These are phyloP conservation scores for Leucoptera coffeella DNA, from an alignment of 2,888 invertebrate genomes.

Conservation along the genomic window DNA sequence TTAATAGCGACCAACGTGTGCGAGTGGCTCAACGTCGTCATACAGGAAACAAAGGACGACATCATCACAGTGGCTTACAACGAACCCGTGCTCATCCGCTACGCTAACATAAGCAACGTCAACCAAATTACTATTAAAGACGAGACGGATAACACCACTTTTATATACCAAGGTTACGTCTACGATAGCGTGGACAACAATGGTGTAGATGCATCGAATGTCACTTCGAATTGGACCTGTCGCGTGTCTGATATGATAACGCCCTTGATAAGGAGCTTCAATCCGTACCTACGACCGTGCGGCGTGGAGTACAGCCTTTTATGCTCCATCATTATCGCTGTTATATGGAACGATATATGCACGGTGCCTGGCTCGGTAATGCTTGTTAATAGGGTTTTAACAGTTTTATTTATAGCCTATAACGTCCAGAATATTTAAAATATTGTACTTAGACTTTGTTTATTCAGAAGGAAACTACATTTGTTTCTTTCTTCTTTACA, in stretches of 20 bases:
- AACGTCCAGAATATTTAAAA: too few relatives aligned
- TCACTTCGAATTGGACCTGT: constrained; percentile 20
- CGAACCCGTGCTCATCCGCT: constrained; percentile 20
- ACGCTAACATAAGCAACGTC: constrained; percentile 25
- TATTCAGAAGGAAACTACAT: too few relatives aligned
- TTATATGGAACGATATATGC: constrained; percentile 73
- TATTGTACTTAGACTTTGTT: too few relatives aligned
- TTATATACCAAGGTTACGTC: constrained; percentile 9
- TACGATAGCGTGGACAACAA: not conserved
- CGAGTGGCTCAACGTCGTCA: constrained; percentile 84
- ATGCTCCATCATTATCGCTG: constrained; percentile 70
- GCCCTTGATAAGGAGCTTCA: constrained; percentile 57
- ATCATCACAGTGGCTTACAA: constrained; percentile 51
- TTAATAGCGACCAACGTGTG: constrained; percentile 89
- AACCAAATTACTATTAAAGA: constrained; percentile 14
- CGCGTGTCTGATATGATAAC: constrained; percentile 51
- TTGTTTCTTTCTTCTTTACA: too few relatives aligned
- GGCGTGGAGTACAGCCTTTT: constrained; percentile 79
- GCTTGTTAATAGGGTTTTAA: too few relatives aligned
- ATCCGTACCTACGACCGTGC: constrained; percentile 74
- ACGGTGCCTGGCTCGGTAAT: constrained; percentile 45
- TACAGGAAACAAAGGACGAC: constrained; percentile 84
- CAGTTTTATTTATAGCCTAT: too few relatives aligned
- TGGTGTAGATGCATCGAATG: not conserved
- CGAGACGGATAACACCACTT: constrained; percentile 15